These are phyloP conservation scores for Onychorhynchus coronatus DNA, from an alignment of 2,113 vertebrate genomes.

Conservation along the genomic window DNA sequence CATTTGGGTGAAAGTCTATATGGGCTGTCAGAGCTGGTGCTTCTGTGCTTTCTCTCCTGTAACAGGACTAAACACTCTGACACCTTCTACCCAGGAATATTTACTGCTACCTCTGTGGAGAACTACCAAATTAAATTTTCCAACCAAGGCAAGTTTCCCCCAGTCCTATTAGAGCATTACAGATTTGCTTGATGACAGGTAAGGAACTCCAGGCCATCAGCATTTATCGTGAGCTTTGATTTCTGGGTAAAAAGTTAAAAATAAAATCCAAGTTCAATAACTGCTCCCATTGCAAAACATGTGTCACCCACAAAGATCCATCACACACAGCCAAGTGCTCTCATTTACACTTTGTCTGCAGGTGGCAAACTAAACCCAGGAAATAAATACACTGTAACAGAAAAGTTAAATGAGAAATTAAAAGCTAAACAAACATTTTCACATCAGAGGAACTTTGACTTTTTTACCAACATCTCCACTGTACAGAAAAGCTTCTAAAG, in stretches of 20 bases:
- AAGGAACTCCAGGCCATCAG: neutral
- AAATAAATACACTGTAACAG: neutral
- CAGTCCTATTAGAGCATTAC: neutral
- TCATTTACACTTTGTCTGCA: constrained; percentile 48
- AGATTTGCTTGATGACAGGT: neutral
- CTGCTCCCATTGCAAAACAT: constrained; percentile 2
- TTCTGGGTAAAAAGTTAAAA: constrained; percentile 19
- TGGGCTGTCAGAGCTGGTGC: neutral
- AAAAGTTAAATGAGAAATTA: neutral
- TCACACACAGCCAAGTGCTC: neutral
- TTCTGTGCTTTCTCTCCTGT: neutral
- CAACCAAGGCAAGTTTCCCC: neutral
- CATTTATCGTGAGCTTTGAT: neutral
- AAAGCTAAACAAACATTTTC: neutral
- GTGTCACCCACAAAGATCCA: neutral
- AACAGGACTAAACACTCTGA: constrained; percentile 1
- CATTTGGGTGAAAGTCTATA: neutral
- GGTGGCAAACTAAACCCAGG: constrained; percentile 56
- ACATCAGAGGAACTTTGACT: neutral
- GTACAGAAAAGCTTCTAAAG: neutral
- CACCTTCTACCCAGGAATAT: neutral
- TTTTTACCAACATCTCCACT: neutral
- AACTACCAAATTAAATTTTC: constrained; percentile 5
- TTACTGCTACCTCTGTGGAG: neutral
- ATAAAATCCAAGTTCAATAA: constrained; percentile 12